phyloP scores from a whole-genome alignment of 1,140 invertebrate species.

The Trinorchestia longiramus region DNA sequence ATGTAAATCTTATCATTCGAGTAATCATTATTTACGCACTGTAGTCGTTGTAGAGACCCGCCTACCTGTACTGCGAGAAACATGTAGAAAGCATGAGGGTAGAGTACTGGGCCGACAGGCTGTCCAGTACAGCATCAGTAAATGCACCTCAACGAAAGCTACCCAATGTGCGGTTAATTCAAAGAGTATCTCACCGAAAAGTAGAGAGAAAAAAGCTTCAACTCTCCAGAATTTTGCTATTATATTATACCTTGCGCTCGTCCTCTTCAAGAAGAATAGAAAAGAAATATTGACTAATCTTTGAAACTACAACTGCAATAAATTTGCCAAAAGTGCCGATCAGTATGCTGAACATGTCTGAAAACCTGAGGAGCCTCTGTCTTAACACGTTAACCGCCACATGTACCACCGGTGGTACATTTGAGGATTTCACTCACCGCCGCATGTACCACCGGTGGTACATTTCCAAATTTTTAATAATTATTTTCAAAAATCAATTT shows the following conservation, averaged over 20 bases:
- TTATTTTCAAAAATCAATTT: no score
- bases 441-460: no score
- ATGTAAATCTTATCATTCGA: not conserved
- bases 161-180: not conserved
- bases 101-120: not conserved
- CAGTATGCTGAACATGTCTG: not conserved
- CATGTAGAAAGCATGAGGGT: not conserved
- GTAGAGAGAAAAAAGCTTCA: not conserved
- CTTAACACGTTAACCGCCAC: no score
- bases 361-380: no score
- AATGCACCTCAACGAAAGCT: no score
- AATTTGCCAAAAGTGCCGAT: not conserved
- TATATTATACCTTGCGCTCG: not conserved
- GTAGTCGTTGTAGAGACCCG: not conserved
- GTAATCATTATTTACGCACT: not conserved
- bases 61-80: not conserved
- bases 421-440: no score
- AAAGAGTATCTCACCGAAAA: not conserved
- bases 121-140: not conserved
- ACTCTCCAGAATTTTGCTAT: not conserved
- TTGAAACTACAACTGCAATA: not conserved
- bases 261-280: not conserved
- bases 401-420: no score
- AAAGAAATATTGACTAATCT: not conserved
- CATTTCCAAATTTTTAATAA: no score